A percentile compares a stretch with the other conserved stretches of the same genome.
These are phyloP conservation scores for Drosophila sechellia DNA, from an alignment of 1,140 invertebrate species.

Conservation along the genomic window DNA sequence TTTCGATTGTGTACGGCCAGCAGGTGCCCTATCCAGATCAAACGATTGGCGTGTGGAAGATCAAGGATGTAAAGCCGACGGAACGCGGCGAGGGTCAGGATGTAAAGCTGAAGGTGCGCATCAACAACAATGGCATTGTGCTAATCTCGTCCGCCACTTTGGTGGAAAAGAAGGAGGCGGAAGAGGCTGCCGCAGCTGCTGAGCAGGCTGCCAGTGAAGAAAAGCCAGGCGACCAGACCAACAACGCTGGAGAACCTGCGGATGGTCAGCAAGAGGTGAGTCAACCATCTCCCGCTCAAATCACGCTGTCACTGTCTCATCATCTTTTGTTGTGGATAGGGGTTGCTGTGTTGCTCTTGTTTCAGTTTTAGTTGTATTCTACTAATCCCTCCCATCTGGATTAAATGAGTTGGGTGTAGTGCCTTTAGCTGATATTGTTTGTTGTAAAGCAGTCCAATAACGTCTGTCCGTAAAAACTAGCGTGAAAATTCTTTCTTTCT, in stretches of 20 bases:
- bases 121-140: constrained; percentile 97
- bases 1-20: constrained; percentile 92
- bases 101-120: constrained; percentile 97
- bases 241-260: constrained; percentile 84
- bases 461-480: not conserved
- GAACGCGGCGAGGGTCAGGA: constrained; percentile 95
- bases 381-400: constrained; percentile 13
- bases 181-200: constrained; percentile 86
- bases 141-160: constrained; percentile 93
- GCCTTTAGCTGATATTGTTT: constrained; percentile 27
- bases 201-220: constrained; percentile 67
- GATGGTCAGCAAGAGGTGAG: constrained; percentile 85
- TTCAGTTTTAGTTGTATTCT: constrained; percentile 18
- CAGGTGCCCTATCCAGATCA: constrained; percentile 90
- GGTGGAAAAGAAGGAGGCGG: constrained; percentile 91
- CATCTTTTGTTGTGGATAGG: constrained; percentile 37
- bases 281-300: constrained; percentile 3
- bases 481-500: not conserved
- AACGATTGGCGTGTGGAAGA: constrained; percentile 93
- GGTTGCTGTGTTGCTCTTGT: constrained; percentile 28
- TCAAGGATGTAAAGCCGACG: constrained; percentile 93
- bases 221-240: constrained; percentile 79
- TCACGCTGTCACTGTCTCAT: constrained; percentile 10
- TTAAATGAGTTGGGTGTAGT: constrained; percentile 2
- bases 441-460: not conserved